Percentiles rank a stretch among this genome's conserved stretches.
Evolutionary conservation across 2,797 vertebrate genomes (phyloP).

Genomic region (Xenentodon cancila): DNA sequence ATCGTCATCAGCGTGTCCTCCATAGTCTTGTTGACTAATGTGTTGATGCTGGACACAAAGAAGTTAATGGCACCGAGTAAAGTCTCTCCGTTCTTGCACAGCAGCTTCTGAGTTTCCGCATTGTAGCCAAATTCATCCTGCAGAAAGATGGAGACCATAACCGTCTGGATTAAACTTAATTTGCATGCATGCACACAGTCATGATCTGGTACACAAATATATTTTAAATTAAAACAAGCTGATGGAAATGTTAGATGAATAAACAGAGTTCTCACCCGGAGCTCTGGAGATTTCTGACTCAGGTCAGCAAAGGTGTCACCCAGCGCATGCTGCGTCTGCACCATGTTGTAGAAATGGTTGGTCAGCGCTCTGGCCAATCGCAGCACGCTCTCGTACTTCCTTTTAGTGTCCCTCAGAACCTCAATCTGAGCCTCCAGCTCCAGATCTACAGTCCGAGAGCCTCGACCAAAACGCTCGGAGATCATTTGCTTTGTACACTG

Average conservation of each 20-base stretch:
- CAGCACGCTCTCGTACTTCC: slow-evolving; percentile 92
- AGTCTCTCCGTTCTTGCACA: slow-evolving; percentile 97
- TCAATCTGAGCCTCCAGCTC: slow-evolving; percentile 97
- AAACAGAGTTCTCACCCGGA: slow-evolving; percentile 82
- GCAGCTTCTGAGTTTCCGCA: slow-evolving; percentile 94
- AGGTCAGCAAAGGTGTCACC: slow-evolving; percentile 96
- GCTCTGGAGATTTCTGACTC: slow-evolving; percentile 98
- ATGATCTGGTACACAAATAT: too few species aligned
- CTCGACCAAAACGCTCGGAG: slow-evolving; percentile 94
- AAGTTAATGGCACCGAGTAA: slow-evolving; percentile 96
- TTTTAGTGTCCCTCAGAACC: slow-evolving; percentile 93
- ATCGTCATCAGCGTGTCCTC: slow-evolving; percentile 97
- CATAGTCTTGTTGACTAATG: slow-evolving; percentile 97
- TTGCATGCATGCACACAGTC: slow-evolving; percentile 59
- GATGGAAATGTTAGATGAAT: too few species aligned
- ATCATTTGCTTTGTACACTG: slow-evolving; percentile 98
- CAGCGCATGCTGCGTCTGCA: slow-evolving; percentile 96
- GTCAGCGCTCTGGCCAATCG: slow-evolving; percentile 90
- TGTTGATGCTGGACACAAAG: slow-evolving; percentile 98
- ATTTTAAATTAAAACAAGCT: too few species aligned
- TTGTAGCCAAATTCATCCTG: slow-evolving; percentile 99
- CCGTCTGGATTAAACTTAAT: slow-evolving; percentile 68
- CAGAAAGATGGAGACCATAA: not conserved
- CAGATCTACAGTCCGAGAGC: slow-evolving; percentile 93
- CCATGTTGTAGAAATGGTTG: slow-evolving; percentile 95